These are phyloP conservation scores for Littorina saxatilis DNA, from an alignment of 1,140 invertebrate genomes.

Conservation along the genomic window DNA sequence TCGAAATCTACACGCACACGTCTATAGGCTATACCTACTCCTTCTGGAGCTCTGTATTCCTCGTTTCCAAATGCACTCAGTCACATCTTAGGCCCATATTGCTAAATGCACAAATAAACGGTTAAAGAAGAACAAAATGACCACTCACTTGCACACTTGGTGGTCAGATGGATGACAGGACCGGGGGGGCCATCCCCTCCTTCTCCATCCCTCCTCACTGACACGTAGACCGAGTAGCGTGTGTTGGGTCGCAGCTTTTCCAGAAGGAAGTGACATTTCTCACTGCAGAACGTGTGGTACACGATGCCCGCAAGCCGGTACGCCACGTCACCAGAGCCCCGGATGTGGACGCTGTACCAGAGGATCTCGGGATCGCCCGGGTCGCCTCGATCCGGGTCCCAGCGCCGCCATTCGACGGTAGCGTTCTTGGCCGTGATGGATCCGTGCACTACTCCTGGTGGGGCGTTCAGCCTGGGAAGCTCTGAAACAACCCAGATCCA, in stretches of 20 bases:
- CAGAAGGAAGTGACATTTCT: conserved; percentile 58
- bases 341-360: conserved; percentile 65
- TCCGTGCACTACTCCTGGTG: conserved; percentile 57
- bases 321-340: conserved; percentile 34
- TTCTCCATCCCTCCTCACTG: conserved; percentile 59
- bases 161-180: conserved; percentile 57
- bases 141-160: conserved; percentile 61
- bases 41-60: too few relatives aligned
- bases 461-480: conserved; percentile 56
- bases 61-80: too few relatives aligned
- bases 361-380: conserved; percentile 62
- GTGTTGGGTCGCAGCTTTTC: conserved; percentile 63
- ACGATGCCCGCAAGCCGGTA: conserved; percentile 56
- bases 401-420: conserved; percentile 62
- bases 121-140: too few relatives aligned
- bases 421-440: conserved; percentile 50
- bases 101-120: too few relatives aligned
- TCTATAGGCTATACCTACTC: too few relatives aligned
- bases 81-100: too few relatives aligned
- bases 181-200: conserved; percentile 63
- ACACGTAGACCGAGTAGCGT: conserved; percentile 63
- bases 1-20: too few relatives aligned
- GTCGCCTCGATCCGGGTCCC: conserved; percentile 63
- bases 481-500: conserved; percentile 53
- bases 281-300: conserved; percentile 60